These are phyloP conservation scores for Drosophila tripunctata DNA, from an alignment of 2,888 invertebrate genomes.

Conservation along the genomic window DNA sequence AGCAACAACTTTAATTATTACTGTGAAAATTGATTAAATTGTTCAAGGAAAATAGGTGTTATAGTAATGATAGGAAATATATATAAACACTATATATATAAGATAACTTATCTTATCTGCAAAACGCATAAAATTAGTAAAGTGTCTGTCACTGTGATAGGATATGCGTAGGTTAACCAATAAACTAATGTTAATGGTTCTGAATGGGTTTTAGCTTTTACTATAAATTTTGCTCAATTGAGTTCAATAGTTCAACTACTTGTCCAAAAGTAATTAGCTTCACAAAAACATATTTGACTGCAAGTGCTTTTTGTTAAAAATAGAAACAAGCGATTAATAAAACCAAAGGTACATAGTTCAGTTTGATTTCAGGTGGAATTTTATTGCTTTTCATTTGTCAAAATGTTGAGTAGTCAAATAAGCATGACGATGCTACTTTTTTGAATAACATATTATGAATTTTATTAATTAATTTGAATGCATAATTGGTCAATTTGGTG, in stretches of 20 bases:
- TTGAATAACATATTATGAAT: neutral
- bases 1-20: too few species aligned
- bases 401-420: conserved; percentile 19
- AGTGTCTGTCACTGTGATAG: too few species aligned
- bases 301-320: neutral
- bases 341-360: conserved; percentile 27
- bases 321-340: conserved; percentile 4
- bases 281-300: neutral
- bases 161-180: too few species aligned
- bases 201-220: too few species aligned
- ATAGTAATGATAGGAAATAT: too few species aligned
- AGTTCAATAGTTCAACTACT: neutral
- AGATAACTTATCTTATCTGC: too few species aligned
- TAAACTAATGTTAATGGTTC: neutral
- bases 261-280: neutral
- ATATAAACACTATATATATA: too few species aligned
- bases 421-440: conserved; percentile 30
- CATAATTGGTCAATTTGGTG: neutral
- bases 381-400: neutral
- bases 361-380: conserved; percentile 9
- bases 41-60: too few species aligned
- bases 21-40: too few species aligned
- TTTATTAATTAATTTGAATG: conserved; percentile 1
- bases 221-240: too few species aligned
- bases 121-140: too few species aligned